Conservation (phyloP, 2,888 invertebrate species). For the Euplagia quadripunctaria region DNA sequence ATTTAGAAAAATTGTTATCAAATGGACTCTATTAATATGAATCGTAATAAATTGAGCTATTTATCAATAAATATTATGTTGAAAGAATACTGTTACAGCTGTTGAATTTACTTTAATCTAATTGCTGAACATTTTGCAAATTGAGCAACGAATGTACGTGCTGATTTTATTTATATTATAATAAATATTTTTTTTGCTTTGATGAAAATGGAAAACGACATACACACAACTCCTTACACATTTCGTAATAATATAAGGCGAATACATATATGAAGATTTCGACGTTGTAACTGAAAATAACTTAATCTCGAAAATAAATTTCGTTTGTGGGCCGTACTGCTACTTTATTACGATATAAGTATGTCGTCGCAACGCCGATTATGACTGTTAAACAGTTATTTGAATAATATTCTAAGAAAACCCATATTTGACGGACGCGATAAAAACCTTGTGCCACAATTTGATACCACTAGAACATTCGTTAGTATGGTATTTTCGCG, state of each 20-base stretch:
- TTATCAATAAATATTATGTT: neutral
- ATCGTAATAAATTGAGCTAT: neutral
- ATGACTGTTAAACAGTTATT: constrained; percentile 76
- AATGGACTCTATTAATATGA: neutral
- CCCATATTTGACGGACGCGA: constrained; percentile 35
- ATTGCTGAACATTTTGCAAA: constrained; percentile 4
- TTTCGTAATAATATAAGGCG: constrained; percentile 34
- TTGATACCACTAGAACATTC: constrained; percentile 38
- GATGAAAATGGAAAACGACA: constrained; percentile 1
- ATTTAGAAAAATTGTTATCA: neutral
- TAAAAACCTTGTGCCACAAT: constrained; percentile 32
- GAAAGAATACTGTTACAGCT: neutral
- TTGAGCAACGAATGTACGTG: neutral
- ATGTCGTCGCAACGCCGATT: constrained; percentile 69
- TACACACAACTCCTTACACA: constrained; percentile 19
- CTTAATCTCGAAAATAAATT: constrained; percentile 51
- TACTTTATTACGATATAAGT: constrained; percentile 76
- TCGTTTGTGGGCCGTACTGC: constrained; percentile 61
- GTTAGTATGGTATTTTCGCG: constrained; percentile 64
- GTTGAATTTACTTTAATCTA: neutral
- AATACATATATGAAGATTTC: constrained; percentile 37
- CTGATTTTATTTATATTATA: neutral
- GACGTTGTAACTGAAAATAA: constrained; percentile 56
- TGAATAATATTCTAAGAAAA: constrained; percentile 78
- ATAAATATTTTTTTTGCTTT: neutral